phyloP scores from a whole-genome alignment of 2,888 invertebrate species.

The Apoda limacodes region DNA sequence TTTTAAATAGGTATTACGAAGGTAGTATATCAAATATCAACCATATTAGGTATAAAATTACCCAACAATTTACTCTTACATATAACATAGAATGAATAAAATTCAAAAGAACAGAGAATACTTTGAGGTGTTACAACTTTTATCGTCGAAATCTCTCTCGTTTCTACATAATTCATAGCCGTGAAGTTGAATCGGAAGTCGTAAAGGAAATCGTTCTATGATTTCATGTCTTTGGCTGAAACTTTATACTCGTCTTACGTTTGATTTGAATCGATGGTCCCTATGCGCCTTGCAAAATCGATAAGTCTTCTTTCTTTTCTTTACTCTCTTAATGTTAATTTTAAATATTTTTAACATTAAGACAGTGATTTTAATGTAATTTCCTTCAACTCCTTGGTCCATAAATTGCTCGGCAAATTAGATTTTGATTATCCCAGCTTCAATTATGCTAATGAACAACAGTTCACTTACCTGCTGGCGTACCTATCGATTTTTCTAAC shows the following conservation, averaged over 20 bases:
- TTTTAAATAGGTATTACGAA: too few relatives aligned
- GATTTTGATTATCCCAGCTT: conserved; percentile 45
- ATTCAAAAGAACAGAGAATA: conserved; percentile 38
- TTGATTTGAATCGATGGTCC: conserved; percentile 51
- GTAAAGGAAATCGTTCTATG: conserved; percentile 70
- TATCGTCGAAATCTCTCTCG: conserved; percentile 65
- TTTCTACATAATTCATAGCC: conserved; percentile 68
- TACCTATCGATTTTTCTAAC: too few relatives aligned
- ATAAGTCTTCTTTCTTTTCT: too few relatives aligned
- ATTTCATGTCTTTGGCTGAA: conserved; percentile 64
- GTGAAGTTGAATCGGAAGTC: conserved; percentile 69
- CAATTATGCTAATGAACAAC: conserved; percentile 47
- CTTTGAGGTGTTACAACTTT: conserved; percentile 64
- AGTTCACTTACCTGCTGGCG: conserved; percentile 42
- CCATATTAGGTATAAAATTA: too few relatives aligned
- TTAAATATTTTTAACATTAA: too few relatives aligned
- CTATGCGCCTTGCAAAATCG: conserved; percentile 32
- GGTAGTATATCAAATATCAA: too few relatives aligned
- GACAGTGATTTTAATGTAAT: too few relatives aligned
- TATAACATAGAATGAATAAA: too few relatives aligned
- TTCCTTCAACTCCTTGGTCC: too few relatives aligned
- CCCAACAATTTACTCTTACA: too few relatives aligned
- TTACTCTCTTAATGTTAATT: too few relatives aligned
- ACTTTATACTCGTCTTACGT: conserved; percentile 59
- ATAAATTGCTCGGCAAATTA: conserved; percentile 38